phyloP scores from a whole-genome alignment of 2,797 vertebrate genomes.

The Ara ararauna region DNA sequence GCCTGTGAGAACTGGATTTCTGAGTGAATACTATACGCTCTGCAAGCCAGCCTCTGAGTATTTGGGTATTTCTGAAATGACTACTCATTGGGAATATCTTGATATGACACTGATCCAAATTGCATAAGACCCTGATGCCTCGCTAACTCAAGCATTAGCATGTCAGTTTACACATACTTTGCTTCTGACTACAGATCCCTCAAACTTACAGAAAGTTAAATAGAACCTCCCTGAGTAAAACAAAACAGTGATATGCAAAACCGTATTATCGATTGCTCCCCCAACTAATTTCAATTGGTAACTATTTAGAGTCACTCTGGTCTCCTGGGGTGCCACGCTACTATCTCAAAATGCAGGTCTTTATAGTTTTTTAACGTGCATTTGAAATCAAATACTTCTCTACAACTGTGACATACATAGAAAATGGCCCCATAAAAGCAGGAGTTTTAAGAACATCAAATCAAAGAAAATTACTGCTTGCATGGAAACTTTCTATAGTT shows the following conservation, averaged over 20 bases:
- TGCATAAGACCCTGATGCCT: not conserved
- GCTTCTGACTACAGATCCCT: not conserved
- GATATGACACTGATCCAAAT: not conserved
- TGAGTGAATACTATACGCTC: not conserved
- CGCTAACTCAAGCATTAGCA: not conserved
- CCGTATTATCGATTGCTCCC: not conserved
- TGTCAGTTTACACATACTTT: not conserved
- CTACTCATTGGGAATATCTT: not conserved
- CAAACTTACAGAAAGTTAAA: not conserved
- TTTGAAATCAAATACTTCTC: slow-evolving; percentile 14
- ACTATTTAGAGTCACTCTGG: not conserved
- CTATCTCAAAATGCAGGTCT: not conserved
- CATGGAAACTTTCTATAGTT: slow-evolving; percentile 58
- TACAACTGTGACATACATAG: not conserved
- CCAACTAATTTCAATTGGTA: not conserved
- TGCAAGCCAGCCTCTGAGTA: not conserved
- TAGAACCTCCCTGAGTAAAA: not conserved
- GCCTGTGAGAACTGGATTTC: not conserved
- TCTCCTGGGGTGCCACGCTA: not conserved
- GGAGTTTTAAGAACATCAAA: slow-evolving; percentile 38
- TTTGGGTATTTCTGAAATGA: not conserved
- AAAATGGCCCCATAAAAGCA: slow-evolving; percentile 15
- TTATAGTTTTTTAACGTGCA: not conserved
- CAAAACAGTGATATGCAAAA: not conserved
- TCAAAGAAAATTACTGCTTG: slow-evolving; percentile 61